Evolutionary conservation across 2,113 vertebrate genomes (phyloP).

Genomic region (Plectropomus leopardus): DNA sequence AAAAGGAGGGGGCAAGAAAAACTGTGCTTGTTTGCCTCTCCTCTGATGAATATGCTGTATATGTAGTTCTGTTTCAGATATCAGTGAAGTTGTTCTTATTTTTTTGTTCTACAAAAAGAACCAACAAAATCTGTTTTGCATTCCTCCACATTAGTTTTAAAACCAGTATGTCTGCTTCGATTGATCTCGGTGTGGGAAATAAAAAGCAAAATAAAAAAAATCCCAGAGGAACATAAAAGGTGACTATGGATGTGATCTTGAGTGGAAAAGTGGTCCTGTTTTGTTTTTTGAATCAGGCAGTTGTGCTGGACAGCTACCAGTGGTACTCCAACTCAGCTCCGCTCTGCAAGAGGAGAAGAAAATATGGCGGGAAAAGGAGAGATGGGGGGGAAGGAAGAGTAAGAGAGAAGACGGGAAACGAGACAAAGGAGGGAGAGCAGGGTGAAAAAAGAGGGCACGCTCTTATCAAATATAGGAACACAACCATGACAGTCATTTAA

Average conservation of each 20-base stretch:
- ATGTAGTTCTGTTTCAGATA: constrained; percentile 78
- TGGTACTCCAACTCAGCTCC: constrained; percentile 96
- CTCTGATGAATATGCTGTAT: constrained; percentile 24
- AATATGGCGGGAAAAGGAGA: constrained; percentile 15
- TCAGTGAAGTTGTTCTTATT: constrained; percentile 75
- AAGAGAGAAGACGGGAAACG: not conserved
- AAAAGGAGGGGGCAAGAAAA: constrained; percentile 59
- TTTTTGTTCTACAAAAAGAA: constrained; percentile 85
- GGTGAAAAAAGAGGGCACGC: not conserved
- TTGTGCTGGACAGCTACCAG: constrained; percentile 90
- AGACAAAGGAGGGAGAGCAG: not conserved
- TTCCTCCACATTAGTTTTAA: constrained; percentile 80
- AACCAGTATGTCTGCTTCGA: constrained; percentile 53
- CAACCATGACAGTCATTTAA: not conserved
- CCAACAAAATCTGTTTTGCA: constrained; percentile 43
- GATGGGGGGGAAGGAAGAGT: not conserved
- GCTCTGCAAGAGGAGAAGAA: constrained; percentile 87
- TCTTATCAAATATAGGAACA: constrained; percentile 21
- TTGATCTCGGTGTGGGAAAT: constrained; percentile 86
- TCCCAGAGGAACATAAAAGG: constrained; percentile 77
- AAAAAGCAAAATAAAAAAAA: constrained; percentile 11
- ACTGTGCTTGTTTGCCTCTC: constrained; percentile 66
- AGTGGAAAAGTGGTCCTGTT: constrained; percentile 91
- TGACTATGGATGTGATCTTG: constrained; percentile 88
- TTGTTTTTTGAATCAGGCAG: constrained; percentile 81